Base-by-base conservation (phyloP, 2,888 invertebrate genomes). In the Hyposoter dolosus region DNA sequence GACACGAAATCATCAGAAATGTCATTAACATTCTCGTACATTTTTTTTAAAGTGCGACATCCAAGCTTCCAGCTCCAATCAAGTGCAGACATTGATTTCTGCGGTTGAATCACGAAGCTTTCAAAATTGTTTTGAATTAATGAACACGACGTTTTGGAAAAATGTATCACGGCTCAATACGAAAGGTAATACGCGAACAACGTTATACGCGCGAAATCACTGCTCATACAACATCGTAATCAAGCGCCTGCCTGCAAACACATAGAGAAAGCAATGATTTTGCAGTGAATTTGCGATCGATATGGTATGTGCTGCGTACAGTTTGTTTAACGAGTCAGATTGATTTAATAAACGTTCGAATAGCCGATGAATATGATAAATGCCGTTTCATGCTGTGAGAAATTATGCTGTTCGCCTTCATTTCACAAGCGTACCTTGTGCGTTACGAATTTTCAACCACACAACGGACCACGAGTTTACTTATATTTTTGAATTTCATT, bases 211-310 rank as follows among this genome's bases (percentile, higher is more conserved):
- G n/a, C 12, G 53, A 43, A 68, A 43, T 45, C 65, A 56, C 10
- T 32, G 65, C 32, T 60, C 65, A 65, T 47, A 12, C 47, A 63
- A n/a, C 19, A 19, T 35, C 12, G 32, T 47, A 76, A 65, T 76
- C 47, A 47, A 76, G 47, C 53, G 9, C 40, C 40, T 40, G 32
- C 40, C 17, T 12, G 45, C 19, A n/a, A 56, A 66, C 15, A 35
- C 66, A 50, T 15, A 45, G 32, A 47, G 43, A 47, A 19, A 32
- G 19, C 56, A 76, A 69, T 63, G 76, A 82, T 76, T 82, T 63
- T 15, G 35, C 15, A 28, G 60, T 50, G 56, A 80, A 80, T 84
- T 84, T 69, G 50, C 63, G 12, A 84, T 68, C 75, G 60, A 82
- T 47, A 40, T 35, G 10, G 43, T 35, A 23, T 68, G 60, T 15